These are phyloP conservation scores for Campylomormyrus numenius DNA, from an alignment of 2,113 vertebrate genomes.

Conservation along the genomic window DNA sequence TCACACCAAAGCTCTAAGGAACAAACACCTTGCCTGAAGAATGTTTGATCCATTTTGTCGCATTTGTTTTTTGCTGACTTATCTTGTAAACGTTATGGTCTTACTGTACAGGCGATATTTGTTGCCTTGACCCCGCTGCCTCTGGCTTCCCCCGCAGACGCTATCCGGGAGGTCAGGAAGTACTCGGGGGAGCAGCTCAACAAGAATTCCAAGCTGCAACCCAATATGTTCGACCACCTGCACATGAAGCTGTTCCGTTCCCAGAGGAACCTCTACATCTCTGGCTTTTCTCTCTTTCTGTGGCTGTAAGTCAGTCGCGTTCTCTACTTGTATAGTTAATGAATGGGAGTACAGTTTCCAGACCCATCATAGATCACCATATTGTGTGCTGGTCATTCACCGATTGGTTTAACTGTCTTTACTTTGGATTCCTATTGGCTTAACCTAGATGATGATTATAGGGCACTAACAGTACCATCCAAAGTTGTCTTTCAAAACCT, in stretches of 20 bases:
- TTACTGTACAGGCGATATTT: background rate
- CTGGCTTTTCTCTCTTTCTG: conserved; percentile 91
- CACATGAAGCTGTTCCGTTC: conserved; percentile 96
- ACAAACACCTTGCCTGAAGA: background rate
- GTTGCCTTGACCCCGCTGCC: background rate
- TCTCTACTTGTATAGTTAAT: background rate
- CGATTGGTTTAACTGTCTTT: background rate
- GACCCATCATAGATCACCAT: background rate
- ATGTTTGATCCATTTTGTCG: background rate
- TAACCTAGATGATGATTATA: background rate
- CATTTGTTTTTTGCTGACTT: background rate
- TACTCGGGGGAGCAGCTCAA: conserved; percentile 63
- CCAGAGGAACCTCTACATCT: conserved; percentile 94
- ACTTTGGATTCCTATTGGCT: background rate
- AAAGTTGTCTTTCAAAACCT: background rate
- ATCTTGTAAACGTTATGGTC: background rate
- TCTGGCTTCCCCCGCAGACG: conserved; percentile 63
- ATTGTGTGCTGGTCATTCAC: background rate
- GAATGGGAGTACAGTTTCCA: background rate
- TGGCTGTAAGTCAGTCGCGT: conserved; percentile 78
- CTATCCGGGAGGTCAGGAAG: conserved; percentile 82
- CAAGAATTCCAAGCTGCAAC: conserved; percentile 52
- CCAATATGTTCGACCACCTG: conserved; percentile 71
- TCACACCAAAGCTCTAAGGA: background rate
- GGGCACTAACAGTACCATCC: background rate